Percentiles rank a stretch among this genome's conserved stretches.
phyloP scores from a whole-genome alignment of 1,140 invertebrate genomes.

The Pseudomyrmex flavicornis region DNA sequence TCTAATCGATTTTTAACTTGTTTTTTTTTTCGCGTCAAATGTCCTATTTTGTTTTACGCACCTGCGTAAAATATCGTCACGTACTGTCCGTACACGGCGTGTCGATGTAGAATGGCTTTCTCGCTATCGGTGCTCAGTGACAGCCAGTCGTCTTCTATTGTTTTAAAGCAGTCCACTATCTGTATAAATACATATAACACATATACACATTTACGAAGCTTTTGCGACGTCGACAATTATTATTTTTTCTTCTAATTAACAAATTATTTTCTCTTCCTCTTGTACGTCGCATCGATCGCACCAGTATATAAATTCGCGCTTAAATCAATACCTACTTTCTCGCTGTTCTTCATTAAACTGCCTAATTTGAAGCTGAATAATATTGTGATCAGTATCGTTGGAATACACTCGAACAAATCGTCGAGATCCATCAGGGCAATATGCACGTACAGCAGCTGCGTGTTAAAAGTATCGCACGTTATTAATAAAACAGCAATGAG shows the following conservation, averaged over 20 bases:
- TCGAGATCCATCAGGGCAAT: conserved; percentile 27
- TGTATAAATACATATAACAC: not conserved
- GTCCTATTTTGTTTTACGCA: not conserved
- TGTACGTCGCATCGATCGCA: not conserved
- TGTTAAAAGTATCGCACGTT: not conserved
- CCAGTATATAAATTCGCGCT: not conserved
- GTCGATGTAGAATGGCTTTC: conserved; percentile 17
- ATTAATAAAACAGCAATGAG: not conserved
- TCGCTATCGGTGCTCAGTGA: conserved; percentile 28
- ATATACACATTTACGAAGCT: too few relatives aligned
- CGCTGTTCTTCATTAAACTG: conserved; percentile 35
- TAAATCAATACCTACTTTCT: conserved; percentile 38
- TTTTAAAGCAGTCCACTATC: conserved; percentile 32
- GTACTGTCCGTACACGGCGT: conserved; percentile 11
- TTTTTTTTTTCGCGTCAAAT: not conserved
- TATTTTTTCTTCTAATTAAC: too few relatives aligned
- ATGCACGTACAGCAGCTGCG: conserved; percentile 1
- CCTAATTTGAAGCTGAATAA: conserved; percentile 54
- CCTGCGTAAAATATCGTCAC: conserved; percentile 46
- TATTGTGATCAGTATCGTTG: conserved; percentile 48
- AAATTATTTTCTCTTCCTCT: too few relatives aligned
- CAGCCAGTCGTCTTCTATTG: conserved; percentile 42
- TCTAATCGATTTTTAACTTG: not conserved
- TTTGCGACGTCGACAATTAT: too few relatives aligned
- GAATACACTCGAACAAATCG: conserved; percentile 47